phyloP scores from a whole-genome alignment of 2,113 vertebrate species.

The Glaucomys volans region DNA sequence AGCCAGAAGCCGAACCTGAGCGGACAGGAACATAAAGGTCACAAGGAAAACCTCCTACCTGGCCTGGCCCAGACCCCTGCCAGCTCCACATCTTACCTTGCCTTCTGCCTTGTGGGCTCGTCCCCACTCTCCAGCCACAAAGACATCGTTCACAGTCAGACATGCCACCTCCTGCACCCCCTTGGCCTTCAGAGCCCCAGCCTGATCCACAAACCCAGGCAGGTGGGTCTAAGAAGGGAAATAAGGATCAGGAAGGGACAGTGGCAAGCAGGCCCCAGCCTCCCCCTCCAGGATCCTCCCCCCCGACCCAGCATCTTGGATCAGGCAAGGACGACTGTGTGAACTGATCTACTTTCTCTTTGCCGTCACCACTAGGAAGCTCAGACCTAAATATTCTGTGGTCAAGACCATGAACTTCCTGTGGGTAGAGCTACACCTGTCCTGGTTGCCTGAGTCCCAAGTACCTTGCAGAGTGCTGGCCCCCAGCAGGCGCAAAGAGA shows the following conservation, averaged over 20 bases:
- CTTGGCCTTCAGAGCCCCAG: constrained; percentile 87
- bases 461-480: neutral
- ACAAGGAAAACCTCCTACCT: neutral
- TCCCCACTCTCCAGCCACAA: constrained; percentile 94
- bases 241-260: neutral
- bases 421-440: neutral
- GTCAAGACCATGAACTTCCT: neutral
- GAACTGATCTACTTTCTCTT: neutral
- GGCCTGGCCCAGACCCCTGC: neutral
- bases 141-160: constrained; percentile 93
- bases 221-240: constrained; percentile 90
- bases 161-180: constrained; percentile 92
- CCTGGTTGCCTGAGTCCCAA: neutral
- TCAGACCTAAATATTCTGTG: neutral
- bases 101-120: constrained; percentile 88
- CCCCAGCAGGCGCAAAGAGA: neutral
- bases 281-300: neutral
- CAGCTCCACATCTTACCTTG: constrained; percentile 86
- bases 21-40: constrained; percentile 2
- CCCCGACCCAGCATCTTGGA: no score
- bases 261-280: rapidly evolving
- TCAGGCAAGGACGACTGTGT: neutral
- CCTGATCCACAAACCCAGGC: constrained; percentile 92
- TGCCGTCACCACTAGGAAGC: neutral
- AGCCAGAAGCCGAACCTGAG: constrained; percentile 93